Base-by-base conservation (phyloP, 2,888 invertebrate genomes). In the Agrochola lychnidis region DNA sequence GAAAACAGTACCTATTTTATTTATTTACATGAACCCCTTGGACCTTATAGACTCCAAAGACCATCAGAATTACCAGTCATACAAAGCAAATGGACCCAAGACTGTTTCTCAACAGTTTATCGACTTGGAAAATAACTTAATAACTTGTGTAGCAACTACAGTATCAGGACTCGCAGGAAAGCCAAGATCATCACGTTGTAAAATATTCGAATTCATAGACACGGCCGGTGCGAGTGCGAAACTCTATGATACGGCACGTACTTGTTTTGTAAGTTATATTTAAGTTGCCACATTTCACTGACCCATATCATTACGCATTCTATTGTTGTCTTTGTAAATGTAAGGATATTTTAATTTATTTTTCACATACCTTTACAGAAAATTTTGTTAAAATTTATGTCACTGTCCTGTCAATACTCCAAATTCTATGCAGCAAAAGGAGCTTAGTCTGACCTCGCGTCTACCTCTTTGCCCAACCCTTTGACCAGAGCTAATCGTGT, bases 161-260 rank as follows among this genome's bases (percentile, higher is more conserved):
- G 53, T 83, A 71, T 70, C 67, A 69, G 69, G 81, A 51, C 64
- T 22, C 22, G 69, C 62, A 70, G 57, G 71, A 67, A 81, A 73
- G 70, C 19, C 63, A 40, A 75, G 61, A 66, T 56, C 22, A 70
- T 77, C 83, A 83, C 83, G 83, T 83, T 69, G 81, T 84, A 72
- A 81, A 81, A 25, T 74, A 74, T 81, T 77, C 42, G 22, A 83
- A 83, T 83, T 84, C 83, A 83, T 83, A 84, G 81, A 51, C 83
- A 83, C 83, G 77, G 51, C 40, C 59, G 61, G 69, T 45, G 45
- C 48, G 61, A 81, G 67, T 40, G 71, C 48, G 51, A 59, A 59
- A 22, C 76, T 62, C 73, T 83, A 84, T 72, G 83, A 84, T 83
- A 83, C 22, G 66, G 72, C 83, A 83, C 83, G 83, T 84, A 70